Evolutionary conservation across 2,113 vertebrate species (phyloP).

Genomic region (Tichodroma muraria): DNA sequence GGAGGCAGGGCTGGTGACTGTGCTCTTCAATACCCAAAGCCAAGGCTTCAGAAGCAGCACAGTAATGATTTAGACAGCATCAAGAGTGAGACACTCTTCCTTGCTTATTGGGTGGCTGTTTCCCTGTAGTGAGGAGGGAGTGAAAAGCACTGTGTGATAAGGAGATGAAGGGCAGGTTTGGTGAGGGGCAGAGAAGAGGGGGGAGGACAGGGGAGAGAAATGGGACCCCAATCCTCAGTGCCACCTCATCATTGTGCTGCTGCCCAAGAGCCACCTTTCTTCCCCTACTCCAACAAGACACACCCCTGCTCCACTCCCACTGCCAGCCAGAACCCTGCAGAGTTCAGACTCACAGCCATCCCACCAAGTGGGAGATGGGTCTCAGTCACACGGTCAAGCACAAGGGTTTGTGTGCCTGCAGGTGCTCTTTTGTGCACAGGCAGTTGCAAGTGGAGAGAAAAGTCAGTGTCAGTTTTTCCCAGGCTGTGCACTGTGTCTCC

Average conservation of each 20-base stretch:
- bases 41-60: neutral
- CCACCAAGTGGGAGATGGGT: neutral
- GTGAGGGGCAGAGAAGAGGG: neutral
- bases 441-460: neutral
- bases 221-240: accelerated
- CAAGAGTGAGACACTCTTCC: neutral
- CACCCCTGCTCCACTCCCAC: neutral
- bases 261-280: neutral
- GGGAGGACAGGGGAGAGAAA: neutral
- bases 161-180: neutral
- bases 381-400: neutral
- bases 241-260: neutral
- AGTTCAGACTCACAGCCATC: accelerated
- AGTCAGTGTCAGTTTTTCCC: neutral
- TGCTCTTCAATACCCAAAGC: neutral
- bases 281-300: neutral
- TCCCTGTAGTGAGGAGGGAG: neutral
- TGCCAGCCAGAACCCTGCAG: neutral
- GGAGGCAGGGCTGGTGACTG: neutral
- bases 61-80: neutral
- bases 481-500: neutral
- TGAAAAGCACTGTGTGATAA: neutral
- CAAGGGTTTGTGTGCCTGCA: neutral
- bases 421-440: neutral
- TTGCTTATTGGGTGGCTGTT: neutral